These are phyloP conservation scores for Protosalanx chinensis DNA, from an alignment of 2,797 vertebrate genomes.

Conservation along the genomic window DNA sequence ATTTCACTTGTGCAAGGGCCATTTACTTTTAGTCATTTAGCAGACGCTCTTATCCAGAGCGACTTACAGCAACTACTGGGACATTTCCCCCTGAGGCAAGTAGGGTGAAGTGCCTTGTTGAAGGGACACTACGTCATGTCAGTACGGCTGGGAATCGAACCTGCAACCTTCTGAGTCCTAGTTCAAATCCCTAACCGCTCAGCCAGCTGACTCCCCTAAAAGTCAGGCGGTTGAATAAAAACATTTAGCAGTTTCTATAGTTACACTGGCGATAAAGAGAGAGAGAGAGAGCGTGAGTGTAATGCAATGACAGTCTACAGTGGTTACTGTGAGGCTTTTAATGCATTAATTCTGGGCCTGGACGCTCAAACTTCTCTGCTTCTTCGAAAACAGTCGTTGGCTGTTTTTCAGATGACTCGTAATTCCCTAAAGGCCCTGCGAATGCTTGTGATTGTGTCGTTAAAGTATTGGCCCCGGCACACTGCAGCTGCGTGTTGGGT, in stretches of 20 bases:
- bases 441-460: background rate
- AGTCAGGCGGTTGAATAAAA: constrained; percentile 18
- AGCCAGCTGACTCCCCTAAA: no score
- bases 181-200: no score
- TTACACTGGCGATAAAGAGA: constrained; percentile 45
- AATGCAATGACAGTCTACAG: constrained; percentile 48
- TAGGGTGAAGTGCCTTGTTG: no score
- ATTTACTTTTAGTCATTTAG: background rate
- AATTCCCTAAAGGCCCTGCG: background rate
- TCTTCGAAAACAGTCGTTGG: background rate
- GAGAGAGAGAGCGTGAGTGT: constrained; percentile 12
- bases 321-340: background rate
- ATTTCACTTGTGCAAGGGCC: constrained; percentile 61
- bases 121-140: no score
- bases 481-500: constrained; percentile 8
- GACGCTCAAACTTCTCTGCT: background rate
- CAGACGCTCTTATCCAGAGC: no score
- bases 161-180: no score
- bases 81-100: no score
- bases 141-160: no score
- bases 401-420: background rate
- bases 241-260: constrained; percentile 66
- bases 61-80: no score
- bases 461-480: background rate
- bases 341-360: background rate